phyloP scores from a whole-genome alignment of 1,140 invertebrate genomes.

The Psilanteris sp. region DNA sequence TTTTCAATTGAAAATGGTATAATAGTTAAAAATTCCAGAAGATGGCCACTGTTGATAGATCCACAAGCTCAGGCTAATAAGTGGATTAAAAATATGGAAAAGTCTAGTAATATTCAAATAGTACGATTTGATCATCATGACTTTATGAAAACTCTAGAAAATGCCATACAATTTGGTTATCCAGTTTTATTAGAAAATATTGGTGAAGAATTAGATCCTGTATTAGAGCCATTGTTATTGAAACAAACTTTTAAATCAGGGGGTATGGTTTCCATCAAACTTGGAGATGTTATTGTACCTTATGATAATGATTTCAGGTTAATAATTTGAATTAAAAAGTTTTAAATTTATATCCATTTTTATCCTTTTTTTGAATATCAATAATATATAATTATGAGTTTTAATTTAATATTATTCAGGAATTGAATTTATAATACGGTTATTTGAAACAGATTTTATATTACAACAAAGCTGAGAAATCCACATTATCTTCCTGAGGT shows the following conservation, averaged over 20 bases:
- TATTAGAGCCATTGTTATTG: conserved; percentile 91
- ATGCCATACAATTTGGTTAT: conserved; percentile 94
- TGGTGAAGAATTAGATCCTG: conserved; percentile 92
- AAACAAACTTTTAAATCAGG: conserved; percentile 95
- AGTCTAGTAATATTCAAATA: conserved; percentile 89
- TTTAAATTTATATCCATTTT: no score
- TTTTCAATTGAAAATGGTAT: conserved; percentile 97
- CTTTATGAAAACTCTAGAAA: conserved; percentile 92
- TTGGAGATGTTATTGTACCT: conserved; percentile 89
- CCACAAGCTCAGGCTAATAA: conserved; percentile 96
- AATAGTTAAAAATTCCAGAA: conserved; percentile 89
- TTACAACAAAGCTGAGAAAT: conserved; percentile 96
- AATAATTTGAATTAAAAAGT: no score
- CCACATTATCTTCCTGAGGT: conserved; percentile 96
- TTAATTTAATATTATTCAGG: no score
- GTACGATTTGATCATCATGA: conserved; percentile 90
- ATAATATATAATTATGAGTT: no score
- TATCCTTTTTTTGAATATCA: no score
- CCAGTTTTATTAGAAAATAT: conserved; percentile 94
- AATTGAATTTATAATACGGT: conserved; percentile 38
- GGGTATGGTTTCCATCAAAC: conserved; percentile 88
- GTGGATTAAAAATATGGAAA: conserved; percentile 97
- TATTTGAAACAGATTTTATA: conserved; percentile 88
- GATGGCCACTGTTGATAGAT: conserved; percentile 97
- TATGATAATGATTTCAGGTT: conserved; percentile 93